A percentile compares a stretch with the other conserved stretches of the same genome.
phyloP scores from a whole-genome alignment of 2,888 invertebrate genomes.

The Stenotaenia linearis region DNA sequence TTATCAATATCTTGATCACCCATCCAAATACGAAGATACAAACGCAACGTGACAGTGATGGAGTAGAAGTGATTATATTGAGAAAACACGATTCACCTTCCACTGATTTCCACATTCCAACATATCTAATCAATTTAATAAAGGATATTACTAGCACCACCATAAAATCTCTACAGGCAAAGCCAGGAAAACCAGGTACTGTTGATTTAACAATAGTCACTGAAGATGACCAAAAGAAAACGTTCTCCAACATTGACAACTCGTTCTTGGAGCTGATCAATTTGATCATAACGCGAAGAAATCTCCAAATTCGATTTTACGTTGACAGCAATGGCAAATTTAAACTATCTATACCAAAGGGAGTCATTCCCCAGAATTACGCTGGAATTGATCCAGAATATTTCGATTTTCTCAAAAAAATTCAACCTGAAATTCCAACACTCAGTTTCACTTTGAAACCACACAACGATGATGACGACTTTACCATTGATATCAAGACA shows the following conservation, averaged over 20 bases:
- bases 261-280: background rate
- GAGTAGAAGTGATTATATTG: background rate
- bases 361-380: background rate
- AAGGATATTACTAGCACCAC: background rate
- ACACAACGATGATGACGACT: background rate
- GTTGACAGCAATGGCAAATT: background rate
- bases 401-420: background rate
- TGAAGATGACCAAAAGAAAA: background rate
- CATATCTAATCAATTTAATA: background rate
- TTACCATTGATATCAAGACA: background rate
- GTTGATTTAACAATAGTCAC: background rate
- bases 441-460: background rate
- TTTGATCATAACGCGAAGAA: background rate
- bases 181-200: background rate
- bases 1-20: background rate
- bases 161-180: background rate
- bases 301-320: background rate
- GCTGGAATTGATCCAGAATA: background rate
- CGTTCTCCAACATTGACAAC: background rate
- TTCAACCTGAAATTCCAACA: background rate
- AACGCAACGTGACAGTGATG: background rate
- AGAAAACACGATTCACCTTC: background rate
- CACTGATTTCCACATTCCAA: background rate
- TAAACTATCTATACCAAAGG: background rate
- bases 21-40: background rate